Percentiles rank a stretch among this genome's conserved stretches.
phyloP scores from a whole-genome alignment of 2,113 vertebrate genomes.

The Labeo rohita region DNA sequence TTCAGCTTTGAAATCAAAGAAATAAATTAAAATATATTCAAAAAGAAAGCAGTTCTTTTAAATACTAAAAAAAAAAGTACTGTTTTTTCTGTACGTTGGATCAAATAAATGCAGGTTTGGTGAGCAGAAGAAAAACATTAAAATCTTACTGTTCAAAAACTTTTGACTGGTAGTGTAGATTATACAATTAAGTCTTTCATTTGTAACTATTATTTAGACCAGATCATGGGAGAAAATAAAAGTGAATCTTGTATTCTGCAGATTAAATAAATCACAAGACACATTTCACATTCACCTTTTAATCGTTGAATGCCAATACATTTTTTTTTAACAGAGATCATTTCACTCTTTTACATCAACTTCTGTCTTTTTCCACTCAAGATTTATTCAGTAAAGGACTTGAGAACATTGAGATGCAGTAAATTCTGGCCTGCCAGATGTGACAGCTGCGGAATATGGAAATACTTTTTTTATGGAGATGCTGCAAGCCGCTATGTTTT shows the following conservation, averaged over 20 bases:
- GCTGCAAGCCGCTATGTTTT: constrained; percentile 29
- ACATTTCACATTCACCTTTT: constrained; percentile 65
- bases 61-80: too few relatives aligned
- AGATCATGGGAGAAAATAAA: neutral
- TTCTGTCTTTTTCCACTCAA: constrained; percentile 41
- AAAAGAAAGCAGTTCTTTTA: too few relatives aligned
- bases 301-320: constrained; percentile 61
- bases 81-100: too few relatives aligned
- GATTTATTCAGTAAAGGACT: constrained; percentile 30
- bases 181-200: neutral
- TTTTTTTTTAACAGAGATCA: constrained; percentile 50
- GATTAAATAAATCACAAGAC: constrained; percentile 33
- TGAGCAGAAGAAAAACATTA: too few relatives aligned
- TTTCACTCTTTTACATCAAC: constrained; percentile 7
- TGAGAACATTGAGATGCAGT: constrained; percentile 21
- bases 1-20: too few relatives aligned
- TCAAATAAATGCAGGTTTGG: too few relatives aligned
- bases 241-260: neutral
- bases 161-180: neutral
- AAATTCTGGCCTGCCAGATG: constrained; percentile 77
- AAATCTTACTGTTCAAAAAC: too few relatives aligned
- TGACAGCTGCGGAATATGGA: constrained; percentile 26
- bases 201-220: neutral
- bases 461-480: constrained; percentile 37
- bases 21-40: too few relatives aligned